Conservation (phyloP, 2,888 invertebrate species). For the Prosapia bicincta region DNA sequence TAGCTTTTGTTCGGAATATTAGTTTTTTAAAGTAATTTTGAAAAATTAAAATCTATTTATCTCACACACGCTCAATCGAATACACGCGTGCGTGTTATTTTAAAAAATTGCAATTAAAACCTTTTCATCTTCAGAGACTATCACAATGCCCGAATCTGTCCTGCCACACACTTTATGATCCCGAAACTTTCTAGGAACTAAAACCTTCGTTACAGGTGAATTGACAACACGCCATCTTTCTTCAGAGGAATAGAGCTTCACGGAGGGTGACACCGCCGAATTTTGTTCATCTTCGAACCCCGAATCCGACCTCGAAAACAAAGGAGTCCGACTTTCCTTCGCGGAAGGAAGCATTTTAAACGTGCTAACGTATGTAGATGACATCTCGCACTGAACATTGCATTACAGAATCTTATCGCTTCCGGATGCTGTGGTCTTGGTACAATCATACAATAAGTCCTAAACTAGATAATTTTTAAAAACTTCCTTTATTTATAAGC, state of each 20-base stretch:
- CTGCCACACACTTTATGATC: not conserved
- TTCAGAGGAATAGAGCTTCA: too few species aligned
- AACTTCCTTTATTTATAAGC: too few species aligned
- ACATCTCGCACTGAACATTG: not conserved
- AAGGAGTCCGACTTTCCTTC: not conserved
- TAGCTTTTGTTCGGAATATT: too few species aligned
- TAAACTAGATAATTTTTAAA: too few species aligned
- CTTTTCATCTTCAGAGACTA: not conserved
- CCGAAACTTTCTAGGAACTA: too few species aligned
- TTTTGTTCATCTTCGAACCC: not conserved
- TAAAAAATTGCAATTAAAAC: too few species aligned
- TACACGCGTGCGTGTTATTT: too few species aligned
- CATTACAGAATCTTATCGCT: not conserved
- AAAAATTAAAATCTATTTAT: too few species aligned
- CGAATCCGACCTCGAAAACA: not conserved
- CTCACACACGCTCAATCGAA: too few species aligned
- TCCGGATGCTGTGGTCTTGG: not conserved
- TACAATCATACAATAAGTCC: not conserved
- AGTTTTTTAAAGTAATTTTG: too few species aligned
- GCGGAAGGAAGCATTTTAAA: not conserved
- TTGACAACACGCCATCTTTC: too few species aligned
- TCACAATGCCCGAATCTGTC: not conserved
- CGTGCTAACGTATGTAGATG: not conserved
- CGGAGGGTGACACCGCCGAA: not conserved
- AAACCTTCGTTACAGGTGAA: too few species aligned